Percentiles rank a stretch among this genome's conserved stretches.
phyloP scores from a whole-genome alignment of 2,888 invertebrate genomes.

The Leuctra nigra region DNA sequence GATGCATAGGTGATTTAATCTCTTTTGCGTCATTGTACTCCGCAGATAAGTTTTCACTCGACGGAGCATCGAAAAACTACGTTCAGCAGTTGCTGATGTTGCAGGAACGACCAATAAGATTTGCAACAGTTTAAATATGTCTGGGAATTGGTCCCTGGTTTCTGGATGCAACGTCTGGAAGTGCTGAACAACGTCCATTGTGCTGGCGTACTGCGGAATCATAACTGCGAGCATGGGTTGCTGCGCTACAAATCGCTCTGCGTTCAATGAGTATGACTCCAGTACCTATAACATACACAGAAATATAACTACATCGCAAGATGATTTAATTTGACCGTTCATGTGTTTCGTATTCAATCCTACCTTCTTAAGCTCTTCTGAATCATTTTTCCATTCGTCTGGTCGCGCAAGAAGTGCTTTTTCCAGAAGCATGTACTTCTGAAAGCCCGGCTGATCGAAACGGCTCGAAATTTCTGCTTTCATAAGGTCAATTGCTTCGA shows the following conservation, averaged over 20 bases:
- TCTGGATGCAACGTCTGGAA: constrained; percentile 7
- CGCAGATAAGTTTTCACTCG: constrained; percentile 16
- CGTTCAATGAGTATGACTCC: constrained; percentile 1
- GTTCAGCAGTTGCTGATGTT: constrained; percentile 15
- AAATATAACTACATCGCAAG: too few species aligned
- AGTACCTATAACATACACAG: not conserved
- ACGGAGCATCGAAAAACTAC: constrained; percentile 16
- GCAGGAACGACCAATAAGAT: constrained; percentile 3
- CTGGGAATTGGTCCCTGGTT: constrained; percentile 9
- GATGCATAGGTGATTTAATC: constrained; percentile 5
- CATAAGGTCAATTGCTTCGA: constrained; percentile 15
- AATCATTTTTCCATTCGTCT: constrained; percentile 1
- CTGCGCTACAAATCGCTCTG: constrained; percentile 3
- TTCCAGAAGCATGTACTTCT: constrained; percentile 11
- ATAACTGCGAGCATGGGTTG: constrained; percentile 11
- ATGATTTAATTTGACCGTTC: too few species aligned
- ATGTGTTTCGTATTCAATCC: not conserved
- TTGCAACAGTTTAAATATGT: not conserved
- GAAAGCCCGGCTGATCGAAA: constrained; percentile 10
- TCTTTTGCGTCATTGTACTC: constrained; percentile 5
- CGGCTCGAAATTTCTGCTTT: constrained; percentile 7
- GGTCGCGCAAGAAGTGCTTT: constrained; percentile 1
- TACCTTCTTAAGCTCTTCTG: constrained; percentile 10
- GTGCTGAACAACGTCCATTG: constrained; percentile 1
- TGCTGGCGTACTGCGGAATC: not conserved